Evolutionary conservation across 2,797 vertebrate species (phyloP).

Genomic region (Cirrhinus mrigala): DNA sequence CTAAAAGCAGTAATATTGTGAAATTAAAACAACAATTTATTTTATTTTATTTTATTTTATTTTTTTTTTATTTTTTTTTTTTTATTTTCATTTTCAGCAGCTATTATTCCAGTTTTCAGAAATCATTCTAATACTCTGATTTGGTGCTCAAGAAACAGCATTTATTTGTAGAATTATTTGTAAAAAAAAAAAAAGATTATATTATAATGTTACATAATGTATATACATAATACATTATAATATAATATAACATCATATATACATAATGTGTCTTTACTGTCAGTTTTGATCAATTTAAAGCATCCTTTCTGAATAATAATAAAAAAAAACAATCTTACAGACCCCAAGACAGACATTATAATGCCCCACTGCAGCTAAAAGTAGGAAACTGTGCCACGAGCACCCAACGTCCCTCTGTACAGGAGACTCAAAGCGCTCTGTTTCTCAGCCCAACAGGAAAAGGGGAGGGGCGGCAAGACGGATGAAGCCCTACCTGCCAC

Average conservation of each 20-base stretch:
- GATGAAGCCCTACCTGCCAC: slow-evolving; percentile 81
- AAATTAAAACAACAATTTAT: background rate
- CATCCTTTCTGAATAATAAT: too few relatives aligned
- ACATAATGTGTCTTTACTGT: background rate
- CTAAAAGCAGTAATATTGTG: too few relatives aligned
- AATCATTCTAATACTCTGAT: background rate
- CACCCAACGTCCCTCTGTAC: slow-evolving; percentile 15
- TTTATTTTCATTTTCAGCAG: background rate
- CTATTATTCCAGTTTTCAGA: background rate
- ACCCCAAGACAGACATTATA: background rate
- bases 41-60: background rate
- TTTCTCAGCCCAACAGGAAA: slow-evolving; percentile 45
- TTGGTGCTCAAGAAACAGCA: background rate
- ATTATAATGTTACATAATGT: too few relatives aligned
- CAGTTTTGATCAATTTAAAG: background rate
- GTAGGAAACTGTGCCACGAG: slow-evolving; percentile 50
- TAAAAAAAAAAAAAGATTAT: background rate
- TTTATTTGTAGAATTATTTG: background rate
- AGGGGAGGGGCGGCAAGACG: slow-evolving; percentile 58
- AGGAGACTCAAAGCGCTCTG: slow-evolving; percentile 32
- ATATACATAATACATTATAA: too few relatives aligned
- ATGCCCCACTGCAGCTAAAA: background rate
- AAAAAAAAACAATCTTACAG: background rate
- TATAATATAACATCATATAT: too few relatives aligned
- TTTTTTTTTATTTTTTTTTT: background rate